Base-by-base conservation (phyloP, 2,888 invertebrate species). In the Plusia festucae region DNA sequence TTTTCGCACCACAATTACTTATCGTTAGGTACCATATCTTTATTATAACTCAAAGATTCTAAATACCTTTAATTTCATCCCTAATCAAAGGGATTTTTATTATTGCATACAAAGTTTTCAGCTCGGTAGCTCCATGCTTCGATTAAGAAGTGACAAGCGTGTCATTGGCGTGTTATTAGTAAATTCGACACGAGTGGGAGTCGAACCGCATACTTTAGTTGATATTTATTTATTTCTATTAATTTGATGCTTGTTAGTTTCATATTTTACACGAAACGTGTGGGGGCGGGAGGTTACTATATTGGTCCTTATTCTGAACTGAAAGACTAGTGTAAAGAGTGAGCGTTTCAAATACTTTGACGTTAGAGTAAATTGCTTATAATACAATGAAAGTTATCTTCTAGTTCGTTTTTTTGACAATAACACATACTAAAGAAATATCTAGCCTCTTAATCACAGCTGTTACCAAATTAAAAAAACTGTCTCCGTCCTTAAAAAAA, bases 111-210 rank as follows among this genome's bases (percentile, higher is more conserved):
- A 18, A 16, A 46, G 9, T 49, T 73, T 73, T 53, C 59, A 60
- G 16, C 1, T 27, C 62, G 62, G 54, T 65, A 73, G 52, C 60
- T 53, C 27, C n/a, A 27, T 53, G 53, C 5, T 63, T 8, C 66
- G 58, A 71, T 75, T 68, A 67, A 34, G 53, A 8, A 0, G 11
- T 22, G 80, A 74, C 76, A 72, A 22, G 77, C 88, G 79, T 87
- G 73, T 77, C 83, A 89, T 85, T 49, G 66, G 76, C 80, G 70
- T 82, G 83, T 46, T 81, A 87, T 87, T 86, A 83, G 81, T 55
- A 49, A 73, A 86, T 91, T 88, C 71, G 89, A 73, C 82, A 86
- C 81, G 86, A 86, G 90, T 87, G 74, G 87, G 87, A 77, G 87
- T 79, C 44, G 32, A 40, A 60, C 65, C 62, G 54, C 64, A 60